A percentile compares a stretch with the other conserved stretches of the same genome.
These are phyloP conservation scores for Acanthurus leucopareius DNA, from an alignment of 2,797 vertebrate species.

Conservation along the genomic window DNA sequence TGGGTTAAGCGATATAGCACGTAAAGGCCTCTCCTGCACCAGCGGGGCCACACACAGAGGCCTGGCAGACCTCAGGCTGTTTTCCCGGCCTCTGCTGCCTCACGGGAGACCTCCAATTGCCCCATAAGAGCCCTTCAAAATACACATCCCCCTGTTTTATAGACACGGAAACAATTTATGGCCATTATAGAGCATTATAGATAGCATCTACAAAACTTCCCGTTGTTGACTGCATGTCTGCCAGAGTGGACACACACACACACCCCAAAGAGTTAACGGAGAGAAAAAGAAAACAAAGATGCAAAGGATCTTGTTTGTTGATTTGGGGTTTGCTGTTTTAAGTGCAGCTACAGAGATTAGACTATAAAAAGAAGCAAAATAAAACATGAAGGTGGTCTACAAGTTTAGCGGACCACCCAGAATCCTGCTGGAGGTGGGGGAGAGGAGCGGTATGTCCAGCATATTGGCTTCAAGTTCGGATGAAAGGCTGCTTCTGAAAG, in stretches of 20 bases:
- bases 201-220: conserved; percentile 88
- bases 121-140: conserved; percentile 89
- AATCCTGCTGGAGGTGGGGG: conserved; percentile 56
- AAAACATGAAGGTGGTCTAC: conserved; percentile 72
- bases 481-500: conserved; percentile 59
- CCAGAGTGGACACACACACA: conserved; percentile 70
- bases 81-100: conserved; percentile 87
- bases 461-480: conserved; percentile 70
- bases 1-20: conserved; percentile 68
- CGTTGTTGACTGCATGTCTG: conserved; percentile 85
- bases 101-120: conserved; percentile 87
- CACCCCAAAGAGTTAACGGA: conserved; percentile 64
- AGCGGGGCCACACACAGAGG: conserved; percentile 91
- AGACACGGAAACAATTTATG: conserved; percentile 94
- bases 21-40: conserved; percentile 74
- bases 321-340: conserved; percentile 72
- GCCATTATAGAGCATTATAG: conserved; percentile 90
- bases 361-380: conserved; percentile 82
- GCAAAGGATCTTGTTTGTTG: conserved; percentile 82
- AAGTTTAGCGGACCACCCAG: conserved; percentile 90
- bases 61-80: conserved; percentile 88
- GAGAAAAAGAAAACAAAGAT: conserved; percentile 79
- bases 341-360: conserved; percentile 76
- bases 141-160: conserved; percentile 88
- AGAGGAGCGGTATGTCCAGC: conserved; percentile 45